These are phyloP conservation scores for Apotomis betuletana DNA, from an alignment of 2,888 invertebrate genomes.

Conservation along the genomic window DNA sequence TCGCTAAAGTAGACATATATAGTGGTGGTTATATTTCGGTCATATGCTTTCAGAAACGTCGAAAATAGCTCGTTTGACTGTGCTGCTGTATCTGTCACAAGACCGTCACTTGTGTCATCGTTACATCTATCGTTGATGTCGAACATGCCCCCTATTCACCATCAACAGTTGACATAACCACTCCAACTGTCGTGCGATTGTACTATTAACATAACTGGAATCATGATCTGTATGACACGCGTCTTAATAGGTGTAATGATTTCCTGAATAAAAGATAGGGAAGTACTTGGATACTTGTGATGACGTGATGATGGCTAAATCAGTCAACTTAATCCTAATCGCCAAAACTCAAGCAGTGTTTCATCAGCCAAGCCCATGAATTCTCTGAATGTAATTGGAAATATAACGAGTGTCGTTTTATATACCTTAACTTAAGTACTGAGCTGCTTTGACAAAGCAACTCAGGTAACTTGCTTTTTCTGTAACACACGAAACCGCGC, in stretches of 20 bases:
- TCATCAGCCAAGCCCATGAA: no score
- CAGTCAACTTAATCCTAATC: constrained; percentile 2
- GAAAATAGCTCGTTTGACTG: no score
- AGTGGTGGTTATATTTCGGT: no score
- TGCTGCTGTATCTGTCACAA: not conserved
- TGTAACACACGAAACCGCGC: not conserved
- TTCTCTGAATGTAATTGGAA: no score
- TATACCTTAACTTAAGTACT: no score
- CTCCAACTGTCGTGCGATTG: constrained; percentile 45
- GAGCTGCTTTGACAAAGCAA: no score
- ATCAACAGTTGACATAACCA: constrained; percentile 20
- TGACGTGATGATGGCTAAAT: constrained; percentile 4
- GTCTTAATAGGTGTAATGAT: constrained; percentile 6
- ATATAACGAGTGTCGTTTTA: no score
- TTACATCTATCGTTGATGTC: constrained; percentile 9
- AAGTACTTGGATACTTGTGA: not conserved
- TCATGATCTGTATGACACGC: constrained; percentile 43
- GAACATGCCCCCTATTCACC: constrained; percentile 2
- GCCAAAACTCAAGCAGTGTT: not conserved
- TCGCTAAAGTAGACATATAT: no score
- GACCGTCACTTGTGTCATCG: constrained; percentile 5
- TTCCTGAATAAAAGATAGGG: constrained; percentile 15
- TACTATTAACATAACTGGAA: constrained; percentile 65
- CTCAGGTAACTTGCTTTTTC: no score
- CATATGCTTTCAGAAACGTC: no score